Base-by-base conservation (phyloP, 2,797 vertebrate species). In the Molossus alvarezi region DNA sequence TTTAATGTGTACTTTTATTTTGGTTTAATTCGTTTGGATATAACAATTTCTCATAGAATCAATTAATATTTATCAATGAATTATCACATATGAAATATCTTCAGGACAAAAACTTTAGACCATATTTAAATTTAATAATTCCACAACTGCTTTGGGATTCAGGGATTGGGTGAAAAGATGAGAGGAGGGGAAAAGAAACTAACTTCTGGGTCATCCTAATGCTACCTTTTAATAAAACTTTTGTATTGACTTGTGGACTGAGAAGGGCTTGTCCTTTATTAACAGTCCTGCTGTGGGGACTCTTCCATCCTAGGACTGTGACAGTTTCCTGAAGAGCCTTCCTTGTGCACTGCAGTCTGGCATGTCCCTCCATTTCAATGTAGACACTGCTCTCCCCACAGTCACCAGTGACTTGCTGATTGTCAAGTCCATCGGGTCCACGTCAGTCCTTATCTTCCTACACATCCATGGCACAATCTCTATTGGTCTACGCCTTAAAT, bases 11-110 rank as follows among this genome's bases (percentile, higher is more conserved):
- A 75, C 48, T 33, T 84, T 65, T 65, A 57, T 81, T 77, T 71
- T 91, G n/a, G 4, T 65, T 91, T 91, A 41, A 3, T 72, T 90
- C 81, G 18, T 41, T 58, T 80, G 53, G 20, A 64, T 57, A 69
- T 11, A 76, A 37, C n/a, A 48, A 53, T 67, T 37, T 83, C 27
- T 90, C n/a, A 64, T 4, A 45, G 73, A 92, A 53, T 67, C 21
- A 67, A 87, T 90, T 23, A 72, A 84, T 41, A 89, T 73, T 71
- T 62, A 9, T 55, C 75, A 72, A n/a, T 37, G n/a, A n/a, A 88
- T 27, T 69, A 75, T 71, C 17, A 76, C 58, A 21, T 72, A 33
- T 92, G 65, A 64, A 90, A 27, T 84, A 65, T 48, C 23, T 53
- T 80, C 27, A 58, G 37, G 27, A 51, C 17, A 91, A 86, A 82